These are phyloP conservation scores for Porites divaricata DNA, from an alignment of 92 coral and sea anemone genomes.

Conservation along the genomic window DNA sequence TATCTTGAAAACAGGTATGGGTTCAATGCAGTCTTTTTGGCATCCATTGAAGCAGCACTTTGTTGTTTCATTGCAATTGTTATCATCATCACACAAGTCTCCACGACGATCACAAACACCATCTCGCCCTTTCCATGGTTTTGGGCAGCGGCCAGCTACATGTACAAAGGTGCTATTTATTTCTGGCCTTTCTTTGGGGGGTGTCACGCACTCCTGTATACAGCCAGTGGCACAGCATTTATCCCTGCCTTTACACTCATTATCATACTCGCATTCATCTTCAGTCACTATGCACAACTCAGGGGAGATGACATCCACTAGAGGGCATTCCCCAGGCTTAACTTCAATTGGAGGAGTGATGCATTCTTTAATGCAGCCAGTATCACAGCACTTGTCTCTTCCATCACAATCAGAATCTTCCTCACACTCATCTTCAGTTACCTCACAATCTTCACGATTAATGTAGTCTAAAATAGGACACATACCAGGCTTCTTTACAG, in stretches of 20 bases:
- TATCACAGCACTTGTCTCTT: slow-evolving; percentile 67
- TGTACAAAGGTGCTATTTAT: too few species aligned
- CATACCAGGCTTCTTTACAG: slow-evolving; percentile 59
- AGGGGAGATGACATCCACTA: slow-evolving; percentile 34
- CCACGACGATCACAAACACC: slow-evolving; percentile 73
- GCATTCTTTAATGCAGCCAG: slow-evolving; percentile 77
- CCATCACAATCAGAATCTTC: slow-evolving; percentile 75
- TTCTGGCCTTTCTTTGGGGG: slow-evolving; percentile 31
- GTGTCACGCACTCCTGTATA: slow-evolving; percentile 66
- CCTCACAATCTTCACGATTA: slow-evolving; percentile 46
- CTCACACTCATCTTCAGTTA: slow-evolving; percentile 65
- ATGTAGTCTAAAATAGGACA: slow-evolving; percentile 66
- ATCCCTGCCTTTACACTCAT: slow-evolving; percentile 65
- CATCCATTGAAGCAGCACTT: slow-evolving; percentile 79
- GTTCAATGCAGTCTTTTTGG: slow-evolving; percentile 57
- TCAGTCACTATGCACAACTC: slow-evolving; percentile 42
- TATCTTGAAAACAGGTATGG: slow-evolving; percentile 33
- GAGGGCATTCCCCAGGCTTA: slow-evolving; percentile 73
- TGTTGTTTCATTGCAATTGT: slow-evolving; percentile 25
- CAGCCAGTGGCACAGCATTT: slow-evolving; percentile 86
- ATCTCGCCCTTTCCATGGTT: slow-evolving; percentile 61
- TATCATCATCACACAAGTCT: slow-evolving; percentile 48
- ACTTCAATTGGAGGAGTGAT: slow-evolving; percentile 66
- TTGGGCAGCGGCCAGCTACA: slow-evolving; percentile 55
- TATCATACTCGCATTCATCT: slow-evolving; percentile 64